Evolutionary conservation across 2,797 vertebrate species (phyloP).

Genomic region (Chaunax sp.): DNA sequence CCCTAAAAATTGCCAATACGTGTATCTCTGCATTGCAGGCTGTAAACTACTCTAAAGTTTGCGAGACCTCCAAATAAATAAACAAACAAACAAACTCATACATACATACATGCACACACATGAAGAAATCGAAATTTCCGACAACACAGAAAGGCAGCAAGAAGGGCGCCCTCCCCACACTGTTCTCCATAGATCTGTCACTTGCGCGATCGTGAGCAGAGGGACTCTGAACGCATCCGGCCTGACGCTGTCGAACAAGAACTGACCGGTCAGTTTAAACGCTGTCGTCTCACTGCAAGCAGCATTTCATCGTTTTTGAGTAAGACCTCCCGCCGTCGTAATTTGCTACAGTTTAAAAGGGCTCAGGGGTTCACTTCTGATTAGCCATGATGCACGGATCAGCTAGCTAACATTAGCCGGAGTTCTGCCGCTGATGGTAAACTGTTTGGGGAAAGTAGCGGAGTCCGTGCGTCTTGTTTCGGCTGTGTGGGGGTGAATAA

Average conservation of each 20-base stretch:
- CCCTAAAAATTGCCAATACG: no score
- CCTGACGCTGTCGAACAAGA: not conserved
- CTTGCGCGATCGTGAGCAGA: conserved; percentile 15
- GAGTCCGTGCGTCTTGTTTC: conserved; percentile 20
- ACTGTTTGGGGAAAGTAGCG: conserved; percentile 45
- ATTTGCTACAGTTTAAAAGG: not conserved
- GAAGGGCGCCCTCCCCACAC: conserved; percentile 5
- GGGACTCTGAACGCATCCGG: conserved; percentile 13
- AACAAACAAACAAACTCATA: no score
- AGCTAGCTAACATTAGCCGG: conserved; percentile 53
- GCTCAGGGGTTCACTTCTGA: conserved; percentile 13
- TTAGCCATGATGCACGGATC: conserved; percentile 32
- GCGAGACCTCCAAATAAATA: no score
- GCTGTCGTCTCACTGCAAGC: not conserved
- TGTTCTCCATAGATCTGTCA: conserved; percentile 38
- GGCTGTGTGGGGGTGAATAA: not conserved
- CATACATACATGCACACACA: no score
- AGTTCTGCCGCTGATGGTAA: no score
- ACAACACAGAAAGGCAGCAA: conserved; percentile 26
- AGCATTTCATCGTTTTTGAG: accelerated
- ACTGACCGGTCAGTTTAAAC: not conserved
- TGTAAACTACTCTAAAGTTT: no score
- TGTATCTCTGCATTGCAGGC: no score
- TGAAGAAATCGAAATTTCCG: not conserved
- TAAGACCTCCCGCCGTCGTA: accelerated